Conservation (phyloP, 2,888 invertebrate genomes). For the Calameuta pallipes region DNA sequence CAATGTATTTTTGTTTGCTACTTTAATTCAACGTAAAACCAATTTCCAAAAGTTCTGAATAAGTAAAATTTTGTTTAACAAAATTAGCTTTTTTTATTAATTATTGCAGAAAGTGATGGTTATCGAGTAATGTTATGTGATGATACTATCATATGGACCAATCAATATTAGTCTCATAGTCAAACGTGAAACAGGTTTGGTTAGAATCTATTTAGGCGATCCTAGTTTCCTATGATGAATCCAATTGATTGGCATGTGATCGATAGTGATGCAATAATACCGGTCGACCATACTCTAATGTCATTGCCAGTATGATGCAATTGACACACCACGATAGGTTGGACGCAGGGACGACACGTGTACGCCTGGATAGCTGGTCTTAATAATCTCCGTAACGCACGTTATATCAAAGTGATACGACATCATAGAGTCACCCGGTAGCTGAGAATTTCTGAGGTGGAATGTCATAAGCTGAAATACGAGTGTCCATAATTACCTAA, state of each 20-base stretch:
- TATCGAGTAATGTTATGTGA: not conserved
- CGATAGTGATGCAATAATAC: not conserved
- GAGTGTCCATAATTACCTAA: not conserved
- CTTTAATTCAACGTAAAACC: too few relatives aligned
- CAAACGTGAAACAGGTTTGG: not conserved
- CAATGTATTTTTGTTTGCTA: too few relatives aligned
- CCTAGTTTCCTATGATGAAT: not conserved
- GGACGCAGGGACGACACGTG: not conserved
- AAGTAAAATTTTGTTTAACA: not conserved
- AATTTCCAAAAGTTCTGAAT: not conserved
- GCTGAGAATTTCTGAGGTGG: not conserved
- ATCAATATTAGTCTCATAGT: not conserved
- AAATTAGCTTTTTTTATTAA: not conserved
- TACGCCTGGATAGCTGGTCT: not conserved
- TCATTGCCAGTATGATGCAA: not conserved
- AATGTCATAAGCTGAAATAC: not conserved
- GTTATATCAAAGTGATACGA: not conserved
- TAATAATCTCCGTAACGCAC: not conserved
- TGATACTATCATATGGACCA: not conserved
- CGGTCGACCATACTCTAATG: not conserved
- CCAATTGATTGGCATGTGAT: not conserved
- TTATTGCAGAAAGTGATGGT: not conserved
- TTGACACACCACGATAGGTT: not conserved
- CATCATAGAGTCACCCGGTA: not conserved
- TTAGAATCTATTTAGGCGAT: not conserved